Conservation (phyloP, 2,113 vertebrate genomes). For the Ondatra zibethicus region DNA sequence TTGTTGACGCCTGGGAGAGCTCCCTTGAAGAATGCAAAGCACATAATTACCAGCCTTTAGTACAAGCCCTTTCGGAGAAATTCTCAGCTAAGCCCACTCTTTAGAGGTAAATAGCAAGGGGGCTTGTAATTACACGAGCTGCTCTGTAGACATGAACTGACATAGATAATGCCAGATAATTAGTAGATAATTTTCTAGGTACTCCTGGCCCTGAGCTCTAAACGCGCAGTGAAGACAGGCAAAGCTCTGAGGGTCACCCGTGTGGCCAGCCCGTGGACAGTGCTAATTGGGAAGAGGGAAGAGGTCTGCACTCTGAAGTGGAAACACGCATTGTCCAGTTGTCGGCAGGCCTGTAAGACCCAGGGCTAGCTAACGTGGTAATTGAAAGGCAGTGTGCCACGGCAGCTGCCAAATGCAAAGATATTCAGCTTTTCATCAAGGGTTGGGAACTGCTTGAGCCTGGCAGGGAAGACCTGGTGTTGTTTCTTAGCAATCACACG, state of each 20-base stretch:
- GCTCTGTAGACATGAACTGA: conserved; percentile 91
- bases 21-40: conserved; percentile 89
- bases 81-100: conserved; percentile 87
- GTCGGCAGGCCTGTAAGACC: background rate
- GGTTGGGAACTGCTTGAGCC: background rate
- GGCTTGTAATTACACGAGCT: conserved; percentile 91
- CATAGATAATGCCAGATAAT: conserved; percentile 93
- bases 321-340: background rate
- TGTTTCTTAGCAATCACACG: background rate
- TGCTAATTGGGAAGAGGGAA: conserved; percentile 78
- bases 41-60: conserved; percentile 93
- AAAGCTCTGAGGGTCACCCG: conserved; percentile 84
- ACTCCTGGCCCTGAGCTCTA: conserved; percentile 89
- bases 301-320: conserved; percentile 31
- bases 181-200: conserved; percentile 92
- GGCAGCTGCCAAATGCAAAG: background rate
- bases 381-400: background rate
- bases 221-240: conserved; percentile 87
- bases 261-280: conserved; percentile 85
- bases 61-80: conserved; percentile 91
- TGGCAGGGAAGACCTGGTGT: background rate
- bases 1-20: conserved; percentile 79
- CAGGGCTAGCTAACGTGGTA: background rate
- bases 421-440: background rate
- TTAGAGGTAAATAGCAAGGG: conserved; percentile 86